A percentile compares a stretch with the other conserved stretches of the same genome.
phyloP scores from a whole-genome alignment of 2,797 vertebrate genomes.

The Chrosomus eos region DNA sequence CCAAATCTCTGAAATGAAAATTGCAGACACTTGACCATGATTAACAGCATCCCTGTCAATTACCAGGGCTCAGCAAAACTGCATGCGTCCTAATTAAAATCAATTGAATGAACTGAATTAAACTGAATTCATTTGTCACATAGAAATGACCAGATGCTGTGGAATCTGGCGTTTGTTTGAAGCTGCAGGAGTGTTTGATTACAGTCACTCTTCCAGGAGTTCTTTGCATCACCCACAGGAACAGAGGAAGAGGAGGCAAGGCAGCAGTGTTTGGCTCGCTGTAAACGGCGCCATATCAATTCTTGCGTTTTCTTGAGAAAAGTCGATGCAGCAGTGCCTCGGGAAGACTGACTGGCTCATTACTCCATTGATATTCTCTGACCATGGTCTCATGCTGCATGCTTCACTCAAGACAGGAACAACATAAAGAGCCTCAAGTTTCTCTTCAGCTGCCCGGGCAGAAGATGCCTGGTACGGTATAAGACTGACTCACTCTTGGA shows the following conservation, averaged over 20 bases:
- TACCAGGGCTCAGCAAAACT: constrained; percentile 19
- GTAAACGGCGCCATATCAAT: constrained; percentile 73
- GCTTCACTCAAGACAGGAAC: constrained; percentile 67
- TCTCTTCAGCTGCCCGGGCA: constrained; percentile 26
- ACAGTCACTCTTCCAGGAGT: constrained; percentile 25
- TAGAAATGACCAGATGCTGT: constrained; percentile 42
- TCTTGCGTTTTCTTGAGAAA: constrained; percentile 70
- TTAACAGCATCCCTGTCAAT: constrained; percentile 44
- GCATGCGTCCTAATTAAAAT: constrained; percentile 39
- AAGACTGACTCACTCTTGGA: constrained; percentile 29
- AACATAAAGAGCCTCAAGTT: constrained; percentile 46
- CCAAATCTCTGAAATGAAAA: constrained; percentile 28
- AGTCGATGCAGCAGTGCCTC: constrained; percentile 79
- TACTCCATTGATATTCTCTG: constrained; percentile 80
- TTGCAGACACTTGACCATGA: constrained; percentile 40
- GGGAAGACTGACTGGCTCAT: constrained; percentile 80
- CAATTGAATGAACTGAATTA: constrained; percentile 38
- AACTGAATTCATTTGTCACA: constrained; percentile 38
- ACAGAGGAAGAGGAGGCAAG: background rate
- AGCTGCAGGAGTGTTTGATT: constrained; percentile 35
- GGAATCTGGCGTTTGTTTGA: constrained; percentile 32
- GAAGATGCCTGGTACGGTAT: constrained; percentile 15
- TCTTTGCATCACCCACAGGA: constrained; percentile 35
- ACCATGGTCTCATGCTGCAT: constrained; percentile 74
- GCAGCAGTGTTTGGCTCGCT: constrained; percentile 64